Evolutionary conservation across 2,113 vertebrate genomes (phyloP), one percentile per base, ranked within the genome.

Genomic region (Anolis sagrei): DNA sequence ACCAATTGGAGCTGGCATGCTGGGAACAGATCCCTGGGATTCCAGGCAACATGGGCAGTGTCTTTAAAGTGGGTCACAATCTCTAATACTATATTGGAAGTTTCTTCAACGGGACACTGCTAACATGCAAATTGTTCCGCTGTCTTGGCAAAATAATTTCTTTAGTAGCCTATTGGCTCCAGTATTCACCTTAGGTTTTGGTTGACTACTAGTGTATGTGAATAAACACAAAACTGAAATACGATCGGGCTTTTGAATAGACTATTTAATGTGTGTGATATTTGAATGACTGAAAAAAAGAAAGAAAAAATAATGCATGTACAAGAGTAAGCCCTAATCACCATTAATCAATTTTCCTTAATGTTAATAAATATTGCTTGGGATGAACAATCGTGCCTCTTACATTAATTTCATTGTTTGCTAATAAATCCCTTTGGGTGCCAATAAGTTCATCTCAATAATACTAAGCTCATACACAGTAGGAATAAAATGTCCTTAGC

Each of bases 251-350:
- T 78, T 84, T 61, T 79, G 76, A 79, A 27, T 25, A 18, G 36
- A n/a, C 51, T 72, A 61, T 79, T 79, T n/a, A 72, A 85, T 32
- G 16, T 79, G 21, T 44, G 73, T 73, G 19, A 76, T 3, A 79
- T 72, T 1, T 72, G 84, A 79, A 72, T 61, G 27, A 49, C 21
- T 27, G 72, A 34, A 51, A 34, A 32, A 49, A 29, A n/a, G 7
- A 18, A 13, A 54, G 19, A 61, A 1, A 76, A 16, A 25, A n/a
- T 36, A 70, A 16, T 7, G 32, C 18, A 72, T 72, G 83, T 89
- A 90, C 83, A 95, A 88, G 74, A 94, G 83, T 89, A 93, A 80
- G 77, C 78, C 90, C 88, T 82, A 89, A 82, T 93, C 61, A 79
- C 5, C 91, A 90, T 90, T 69, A 85, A 89, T 27, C 72, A 87